phyloP scores from a whole-genome alignment of 2,797 vertebrate species.

The Zalophus californianus region DNA sequence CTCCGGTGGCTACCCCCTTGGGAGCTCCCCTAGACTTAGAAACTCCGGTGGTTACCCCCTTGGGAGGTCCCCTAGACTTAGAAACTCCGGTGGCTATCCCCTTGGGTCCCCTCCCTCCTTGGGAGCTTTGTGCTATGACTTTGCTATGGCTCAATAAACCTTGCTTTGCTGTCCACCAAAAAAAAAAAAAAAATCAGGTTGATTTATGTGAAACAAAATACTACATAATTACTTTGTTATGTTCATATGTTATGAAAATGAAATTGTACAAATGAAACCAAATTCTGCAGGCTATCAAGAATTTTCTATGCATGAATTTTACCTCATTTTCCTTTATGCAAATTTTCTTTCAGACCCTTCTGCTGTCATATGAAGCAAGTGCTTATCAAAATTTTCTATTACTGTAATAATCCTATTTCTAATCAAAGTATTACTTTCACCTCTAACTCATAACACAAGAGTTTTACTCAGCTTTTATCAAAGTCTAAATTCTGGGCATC shows the following conservation, averaged over 20 bases:
- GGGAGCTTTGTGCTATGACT: neutral
- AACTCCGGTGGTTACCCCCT: neutral
- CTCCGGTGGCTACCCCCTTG: neutral
- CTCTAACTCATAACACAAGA: neutral
- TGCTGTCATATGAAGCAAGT: constrained; percentile 6
- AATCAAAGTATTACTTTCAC: constrained; percentile 52
- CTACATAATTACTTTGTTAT: neutral
- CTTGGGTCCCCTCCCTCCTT: neutral
- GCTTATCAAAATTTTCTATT: constrained; percentile 38
- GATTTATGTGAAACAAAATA: neutral
- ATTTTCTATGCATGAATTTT: constrained; percentile 48
- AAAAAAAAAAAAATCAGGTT: neutral
- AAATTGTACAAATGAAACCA: constrained; percentile 35
- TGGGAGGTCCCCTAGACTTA: neutral
- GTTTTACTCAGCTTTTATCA: constrained; percentile 5
- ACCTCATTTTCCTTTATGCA: neutral
- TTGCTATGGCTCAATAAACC: neutral
- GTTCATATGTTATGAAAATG: constrained; percentile 3
- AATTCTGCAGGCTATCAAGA: constrained; percentile 35
- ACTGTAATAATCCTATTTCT: neutral
- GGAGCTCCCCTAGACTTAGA: neutral
- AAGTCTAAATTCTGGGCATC: constrained; percentile 10
- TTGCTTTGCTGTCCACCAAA: neutral
- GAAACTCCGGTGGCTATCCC: neutral
- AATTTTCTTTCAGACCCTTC: constrained; percentile 20